These are phyloP conservation scores for Pardalotus punctatus DNA, from an alignment of 2,113 vertebrate species.

Conservation along the genomic window DNA sequence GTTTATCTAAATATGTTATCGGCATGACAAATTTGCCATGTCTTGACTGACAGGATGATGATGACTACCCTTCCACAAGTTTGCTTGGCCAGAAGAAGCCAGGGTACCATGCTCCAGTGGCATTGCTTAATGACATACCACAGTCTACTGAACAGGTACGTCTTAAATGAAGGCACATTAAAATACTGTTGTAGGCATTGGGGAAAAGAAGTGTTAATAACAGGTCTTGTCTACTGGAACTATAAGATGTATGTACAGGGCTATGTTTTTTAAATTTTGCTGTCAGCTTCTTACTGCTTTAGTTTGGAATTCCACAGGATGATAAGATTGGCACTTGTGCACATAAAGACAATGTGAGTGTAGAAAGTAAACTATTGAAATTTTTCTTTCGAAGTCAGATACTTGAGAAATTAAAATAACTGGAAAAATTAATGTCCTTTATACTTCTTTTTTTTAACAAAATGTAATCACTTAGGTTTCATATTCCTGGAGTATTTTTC, in stretches of 20 bases:
- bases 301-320: background rate
- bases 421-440: background rate
- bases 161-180: background rate
- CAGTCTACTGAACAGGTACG: slow-evolving; percentile 94
- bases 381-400: background rate
- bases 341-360: background rate
- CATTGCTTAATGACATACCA: slow-evolving; percentile 95
- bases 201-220: background rate
- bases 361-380: background rate
- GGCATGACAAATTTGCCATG: background rate
- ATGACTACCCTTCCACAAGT: slow-evolving; percentile 92
- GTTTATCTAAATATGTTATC: background rate
- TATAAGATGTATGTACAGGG: background rate
- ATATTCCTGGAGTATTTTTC: background rate
- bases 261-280: background rate
- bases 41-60: slow-evolving; percentile 84
- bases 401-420: background rate
- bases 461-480: background rate
- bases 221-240: background rate
- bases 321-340: background rate
- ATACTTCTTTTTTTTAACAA: rapidly evolving
- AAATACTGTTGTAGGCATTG: background rate
- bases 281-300: background rate
- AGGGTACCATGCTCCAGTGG: slow-evolving; percentile 95
- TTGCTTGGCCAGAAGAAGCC: slow-evolving; percentile 96